phyloP scores from a whole-genome alignment of 1,140 invertebrate species.

The Eulimnadia texana region DNA sequence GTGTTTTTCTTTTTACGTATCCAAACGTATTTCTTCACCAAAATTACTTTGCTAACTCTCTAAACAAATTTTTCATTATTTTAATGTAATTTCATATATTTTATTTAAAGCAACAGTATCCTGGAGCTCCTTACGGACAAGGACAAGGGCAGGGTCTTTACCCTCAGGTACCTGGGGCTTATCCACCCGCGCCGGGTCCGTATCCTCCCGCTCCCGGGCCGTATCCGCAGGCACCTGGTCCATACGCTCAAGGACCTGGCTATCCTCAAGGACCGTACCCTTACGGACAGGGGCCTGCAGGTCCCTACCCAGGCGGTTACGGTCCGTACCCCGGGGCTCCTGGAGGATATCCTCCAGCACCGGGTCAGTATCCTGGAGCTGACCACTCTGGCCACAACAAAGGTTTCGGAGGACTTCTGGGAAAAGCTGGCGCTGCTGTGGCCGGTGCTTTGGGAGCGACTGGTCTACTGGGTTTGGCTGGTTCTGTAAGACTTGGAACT shows the following conservation, averaged over 20 bases:
- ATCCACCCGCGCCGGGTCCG: too few species aligned
- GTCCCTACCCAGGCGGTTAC: not conserved
- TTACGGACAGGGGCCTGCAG: not conserved
- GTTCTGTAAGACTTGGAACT: too few species aligned
- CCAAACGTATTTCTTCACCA: not conserved
- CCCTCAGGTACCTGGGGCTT: too few species aligned
- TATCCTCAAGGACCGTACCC: not conserved
- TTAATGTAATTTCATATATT: not conserved
- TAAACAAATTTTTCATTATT: not conserved
- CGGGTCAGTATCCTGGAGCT: not conserved
- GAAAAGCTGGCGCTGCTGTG: constrained; percentile 5
- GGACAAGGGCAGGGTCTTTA: too few species aligned
- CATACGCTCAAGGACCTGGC: not conserved
- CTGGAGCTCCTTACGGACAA: not conserved
- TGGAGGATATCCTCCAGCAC: constrained; percentile 2
- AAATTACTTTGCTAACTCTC: too few species aligned
- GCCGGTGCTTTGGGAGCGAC: constrained; percentile 11
- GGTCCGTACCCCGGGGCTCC: constrained; percentile 11
- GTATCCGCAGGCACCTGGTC: not conserved
- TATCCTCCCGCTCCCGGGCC: not conserved
- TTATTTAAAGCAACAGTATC: not conserved
- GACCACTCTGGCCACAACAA: not conserved
- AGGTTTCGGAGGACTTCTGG: not conserved
- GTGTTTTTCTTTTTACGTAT: not conserved
- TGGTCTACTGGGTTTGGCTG: constrained; percentile 8